Conservation (phyloP, 1,140 invertebrate genomes). For the Linepithema humile region DNA sequence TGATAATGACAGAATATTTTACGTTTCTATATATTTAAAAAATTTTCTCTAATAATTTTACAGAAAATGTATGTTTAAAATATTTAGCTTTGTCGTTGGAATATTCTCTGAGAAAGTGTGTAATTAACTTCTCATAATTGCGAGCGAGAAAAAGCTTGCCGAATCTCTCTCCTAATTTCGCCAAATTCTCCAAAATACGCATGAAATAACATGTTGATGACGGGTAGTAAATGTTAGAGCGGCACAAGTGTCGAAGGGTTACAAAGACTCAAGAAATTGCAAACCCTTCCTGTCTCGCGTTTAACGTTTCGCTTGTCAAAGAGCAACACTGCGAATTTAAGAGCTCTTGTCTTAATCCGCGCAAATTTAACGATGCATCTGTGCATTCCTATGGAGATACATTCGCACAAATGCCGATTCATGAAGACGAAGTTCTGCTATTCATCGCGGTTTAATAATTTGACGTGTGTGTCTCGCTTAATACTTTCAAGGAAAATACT, state of each 20-base stretch:
- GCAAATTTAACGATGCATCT: background rate
- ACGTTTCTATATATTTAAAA: background rate
- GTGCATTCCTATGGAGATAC: background rate
- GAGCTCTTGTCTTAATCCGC: conserved; percentile 18
- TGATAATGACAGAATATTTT: background rate
- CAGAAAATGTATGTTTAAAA: background rate
- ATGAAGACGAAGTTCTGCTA: background rate
- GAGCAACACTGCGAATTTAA: conserved; percentile 47
- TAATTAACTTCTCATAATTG: background rate
- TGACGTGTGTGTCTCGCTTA: background rate
- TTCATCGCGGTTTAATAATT: background rate
- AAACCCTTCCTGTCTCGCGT: conserved; percentile 27
- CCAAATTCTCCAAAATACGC: background rate
- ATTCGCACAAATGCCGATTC: background rate
- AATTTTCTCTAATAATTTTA: background rate
- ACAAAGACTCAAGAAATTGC: conserved; percentile 44
- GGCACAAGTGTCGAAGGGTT: background rate
- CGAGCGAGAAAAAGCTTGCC: background rate
- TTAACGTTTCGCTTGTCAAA: conserved; percentile 50
- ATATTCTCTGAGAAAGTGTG: background rate
- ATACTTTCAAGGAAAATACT: background rate
- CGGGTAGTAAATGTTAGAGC: background rate
- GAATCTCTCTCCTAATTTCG: background rate
- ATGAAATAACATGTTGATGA: background rate
- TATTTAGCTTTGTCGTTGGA: background rate